Conservation (phyloP, 2,113 vertebrate genomes). For the Hylia prasina region DNA sequence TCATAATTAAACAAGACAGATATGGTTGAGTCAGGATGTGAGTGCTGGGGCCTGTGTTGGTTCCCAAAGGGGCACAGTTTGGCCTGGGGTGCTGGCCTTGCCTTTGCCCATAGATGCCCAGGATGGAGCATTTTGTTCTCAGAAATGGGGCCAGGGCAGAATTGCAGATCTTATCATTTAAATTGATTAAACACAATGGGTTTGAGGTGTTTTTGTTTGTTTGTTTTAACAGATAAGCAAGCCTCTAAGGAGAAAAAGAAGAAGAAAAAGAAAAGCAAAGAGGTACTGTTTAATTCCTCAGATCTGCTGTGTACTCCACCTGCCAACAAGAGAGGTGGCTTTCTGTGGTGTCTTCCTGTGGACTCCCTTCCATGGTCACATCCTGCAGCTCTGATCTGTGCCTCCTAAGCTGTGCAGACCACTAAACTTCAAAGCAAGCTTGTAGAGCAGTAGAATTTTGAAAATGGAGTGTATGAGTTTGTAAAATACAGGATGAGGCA, state of each 20-base stretch:
- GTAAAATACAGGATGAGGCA: not conserved
- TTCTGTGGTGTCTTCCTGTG: not conserved
- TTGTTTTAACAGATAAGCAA: slow-evolving; percentile 75
- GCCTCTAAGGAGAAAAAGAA: slow-evolving; percentile 90
- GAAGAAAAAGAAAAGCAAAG: slow-evolving; percentile 90
- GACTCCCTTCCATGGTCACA: not conserved
- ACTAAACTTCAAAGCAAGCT: not conserved
- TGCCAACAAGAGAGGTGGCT: not conserved
- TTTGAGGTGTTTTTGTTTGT: not conserved
- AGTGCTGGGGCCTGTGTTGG: not conserved
- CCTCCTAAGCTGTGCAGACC: not conserved
- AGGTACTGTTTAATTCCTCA: slow-evolving; percentile 70
- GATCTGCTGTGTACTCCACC: not conserved
- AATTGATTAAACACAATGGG: not conserved
- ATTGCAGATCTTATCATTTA: not conserved
- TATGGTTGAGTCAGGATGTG: not conserved
- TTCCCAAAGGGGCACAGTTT: not conserved
- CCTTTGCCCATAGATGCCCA: not conserved
- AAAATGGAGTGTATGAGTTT: not conserved
- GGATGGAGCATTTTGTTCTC: not conserved
- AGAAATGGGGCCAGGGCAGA: not conserved
- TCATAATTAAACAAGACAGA: not conserved
- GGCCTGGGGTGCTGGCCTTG: not conserved
- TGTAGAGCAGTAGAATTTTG: not conserved
- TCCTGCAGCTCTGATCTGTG: not conserved